Base-by-base conservation (phyloP, 2,888 invertebrate genomes). In the Plagodis pulveraria region DNA sequence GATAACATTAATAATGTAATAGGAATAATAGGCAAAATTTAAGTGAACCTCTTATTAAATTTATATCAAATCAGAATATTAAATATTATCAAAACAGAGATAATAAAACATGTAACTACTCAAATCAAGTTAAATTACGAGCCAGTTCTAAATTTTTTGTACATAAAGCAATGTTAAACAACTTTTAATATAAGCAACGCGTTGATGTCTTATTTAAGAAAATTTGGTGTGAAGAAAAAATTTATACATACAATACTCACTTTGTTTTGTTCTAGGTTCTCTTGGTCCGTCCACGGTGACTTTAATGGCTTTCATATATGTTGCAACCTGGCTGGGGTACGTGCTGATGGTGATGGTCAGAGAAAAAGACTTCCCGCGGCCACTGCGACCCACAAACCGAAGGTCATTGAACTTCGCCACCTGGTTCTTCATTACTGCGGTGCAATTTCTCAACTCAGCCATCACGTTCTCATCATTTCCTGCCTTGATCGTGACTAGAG, bases 211-310 rank as follows among this genome's bases (percentile, higher is more conserved):
- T 58, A 5, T 50, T 41, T 45, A 52, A 48, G 50, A 57, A 57
- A 53, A 63, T 8, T 22, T 36, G n/a, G 2, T 6, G 8, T 6
- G 43, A 11, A 22, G 12, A 42, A 36, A 52, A 62, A 22, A 22
- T 22, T 1, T 22, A 22, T 22, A 22, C 22, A 22, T 22, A 22
- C 22, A 22, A 22, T 22, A 96, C 98, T 97, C 95, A 98, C 98
- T 97, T 93, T 98, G 97, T 91, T 98, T 99, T 71, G 98, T 98
- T 89, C 99, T 94, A 11, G 99, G 99, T 92, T 99, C 99, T 77
- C 99, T 93, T 0, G 99, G 99, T 76, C 99, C 99, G 82, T 99
- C 99, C 38, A 99, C 99, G 32, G 99, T 99, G 57, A 99, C 99
- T 94, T 99, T 99, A 87, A 99, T 99, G 54, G 99, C 99, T 85